These are phyloP conservation scores for Fistularia tabacaria DNA, from an alignment of 2,797 vertebrate genomes.

Conservation along the genomic window DNA sequence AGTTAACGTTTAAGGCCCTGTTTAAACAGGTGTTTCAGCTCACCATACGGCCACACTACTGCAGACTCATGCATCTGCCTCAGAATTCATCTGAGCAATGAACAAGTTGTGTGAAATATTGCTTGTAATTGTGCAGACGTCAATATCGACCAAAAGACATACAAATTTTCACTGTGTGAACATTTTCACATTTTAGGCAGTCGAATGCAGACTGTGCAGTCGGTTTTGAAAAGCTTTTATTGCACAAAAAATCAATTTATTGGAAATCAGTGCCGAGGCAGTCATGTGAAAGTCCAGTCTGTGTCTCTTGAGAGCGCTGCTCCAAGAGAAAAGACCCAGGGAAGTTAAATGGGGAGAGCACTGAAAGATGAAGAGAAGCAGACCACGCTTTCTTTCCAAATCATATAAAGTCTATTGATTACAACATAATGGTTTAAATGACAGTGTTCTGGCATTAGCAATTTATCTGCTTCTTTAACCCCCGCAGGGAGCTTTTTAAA, in stretches of 20 bases:
- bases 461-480: conserved; percentile 21
- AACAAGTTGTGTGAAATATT: conserved; percentile 1
- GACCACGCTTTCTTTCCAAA: neutral
- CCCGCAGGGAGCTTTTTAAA: conserved; percentile 28
- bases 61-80: conserved; percentile 1
- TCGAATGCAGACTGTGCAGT: conserved; percentile 10
- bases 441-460: conserved; percentile 16
- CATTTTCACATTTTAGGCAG: conserved; percentile 3
- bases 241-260: conserved; percentile 40
- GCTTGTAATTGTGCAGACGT: conserved; percentile 14
- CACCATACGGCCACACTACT: conserved; percentile 17
- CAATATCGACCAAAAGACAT: neutral
- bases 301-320: conserved; percentile 8
- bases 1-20: conserved; percentile 60
- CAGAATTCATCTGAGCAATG: neutral
- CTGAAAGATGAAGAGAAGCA: neutral
- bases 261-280: conserved; percentile 22
- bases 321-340: conserved; percentile 5
- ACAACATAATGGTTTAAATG: conserved; percentile 25
- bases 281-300: conserved; percentile 49
- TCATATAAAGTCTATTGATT: conserved; percentile 15
- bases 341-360: neutral
- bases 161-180: conserved; percentile 1
- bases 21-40: conserved; percentile 66
- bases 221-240: conserved; percentile 34